Conservation (phyloP, 2,888 invertebrate genomes). For the Gibbula magus region DNA sequence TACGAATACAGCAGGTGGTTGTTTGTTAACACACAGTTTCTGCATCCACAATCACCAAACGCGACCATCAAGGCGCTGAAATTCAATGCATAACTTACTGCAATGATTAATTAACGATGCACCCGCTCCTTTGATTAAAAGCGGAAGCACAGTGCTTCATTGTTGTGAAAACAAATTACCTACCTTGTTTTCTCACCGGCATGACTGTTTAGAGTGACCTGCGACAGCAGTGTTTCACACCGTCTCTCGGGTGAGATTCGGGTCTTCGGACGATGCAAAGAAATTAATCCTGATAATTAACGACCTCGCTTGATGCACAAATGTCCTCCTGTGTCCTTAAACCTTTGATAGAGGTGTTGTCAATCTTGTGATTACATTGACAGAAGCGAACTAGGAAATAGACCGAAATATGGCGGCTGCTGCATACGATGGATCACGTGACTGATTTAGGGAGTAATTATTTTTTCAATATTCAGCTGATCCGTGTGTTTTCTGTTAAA, state of each 20-base stretch:
- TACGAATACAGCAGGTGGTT: too few species aligned
- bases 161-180: slow-evolving; percentile 1
- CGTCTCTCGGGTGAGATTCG: neutral
- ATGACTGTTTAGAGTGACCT: slow-evolving; percentile 41
- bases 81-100: neutral
- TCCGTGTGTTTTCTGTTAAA: neutral
- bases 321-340: neutral
- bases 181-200: slow-evolving; percentile 71
- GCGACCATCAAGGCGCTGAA: neutral
- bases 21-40: too few species aligned
- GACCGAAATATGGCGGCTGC: slow-evolving; percentile 42
- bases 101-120: neutral
- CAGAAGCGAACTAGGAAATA: slow-evolving; percentile 34
- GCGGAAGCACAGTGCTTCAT: neutral
- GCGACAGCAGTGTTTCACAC: neutral
- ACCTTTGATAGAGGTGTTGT: neutral
- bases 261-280: neutral
- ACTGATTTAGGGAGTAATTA: slow-evolving; percentile 18
- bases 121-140: neutral
- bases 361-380: neutral
- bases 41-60: neutral
- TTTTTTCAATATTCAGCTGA: neutral
- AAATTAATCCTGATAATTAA: neutral
- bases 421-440: slow-evolving; percentile 39
- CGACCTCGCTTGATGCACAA: neutral